These are phyloP conservation scores for Temnothorax nylanderi DNA, from an alignment of 1,140 invertebrate species.

Conservation along the genomic window DNA sequence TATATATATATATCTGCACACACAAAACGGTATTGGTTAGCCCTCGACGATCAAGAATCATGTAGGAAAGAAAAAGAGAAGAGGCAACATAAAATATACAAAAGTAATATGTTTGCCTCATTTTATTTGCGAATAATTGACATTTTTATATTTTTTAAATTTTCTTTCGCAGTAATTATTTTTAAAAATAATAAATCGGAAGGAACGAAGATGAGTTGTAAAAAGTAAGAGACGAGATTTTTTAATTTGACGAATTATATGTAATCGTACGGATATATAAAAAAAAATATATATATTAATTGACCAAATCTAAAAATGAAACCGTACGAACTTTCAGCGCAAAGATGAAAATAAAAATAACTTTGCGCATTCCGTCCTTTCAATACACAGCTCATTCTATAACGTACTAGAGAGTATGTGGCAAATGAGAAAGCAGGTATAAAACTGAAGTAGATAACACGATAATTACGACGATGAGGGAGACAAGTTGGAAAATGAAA, in stretches of 20 bases:
- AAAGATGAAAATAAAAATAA: neutral
- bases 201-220: neutral
- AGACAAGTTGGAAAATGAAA: neutral
- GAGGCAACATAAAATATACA: constrained; percentile 17
- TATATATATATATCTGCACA: neutral
- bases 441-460: constrained; percentile 19
- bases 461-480: neutral
- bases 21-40: constrained; percentile 52
- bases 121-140: neutral
- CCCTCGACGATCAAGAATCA: constrained; percentile 38
- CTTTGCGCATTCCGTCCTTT: neutral
- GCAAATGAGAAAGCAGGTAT: constrained; percentile 21
- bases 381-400: neutral
- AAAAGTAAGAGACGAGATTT: neutral
- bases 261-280: neutral
- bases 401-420: neutral
- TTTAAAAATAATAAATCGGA: neutral
- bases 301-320: neutral
- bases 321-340: neutral
- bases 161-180: neutral
- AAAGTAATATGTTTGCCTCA: neutral
- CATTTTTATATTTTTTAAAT: neutral
- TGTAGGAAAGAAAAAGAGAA: neutral
- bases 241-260: neutral
- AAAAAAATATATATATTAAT: neutral